Conservation (phyloP, 1,140 invertebrate species). For the Tetramorium parvispinum region DNA sequence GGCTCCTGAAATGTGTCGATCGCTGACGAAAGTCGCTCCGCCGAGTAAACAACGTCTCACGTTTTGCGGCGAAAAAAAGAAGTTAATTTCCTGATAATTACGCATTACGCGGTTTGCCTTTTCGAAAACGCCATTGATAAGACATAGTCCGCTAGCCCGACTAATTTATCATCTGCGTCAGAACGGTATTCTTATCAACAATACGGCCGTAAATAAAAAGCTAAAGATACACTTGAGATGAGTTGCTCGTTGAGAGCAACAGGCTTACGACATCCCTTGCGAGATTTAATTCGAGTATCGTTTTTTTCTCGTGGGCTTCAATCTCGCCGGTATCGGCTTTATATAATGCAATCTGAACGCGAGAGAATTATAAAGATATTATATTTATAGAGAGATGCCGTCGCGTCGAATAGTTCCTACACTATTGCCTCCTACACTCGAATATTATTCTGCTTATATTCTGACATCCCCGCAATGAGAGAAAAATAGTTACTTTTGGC, state of each 20-base stretch:
- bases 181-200: background rate
- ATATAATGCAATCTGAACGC: background rate
- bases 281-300: constrained; percentile 17
- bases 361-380: background rate
- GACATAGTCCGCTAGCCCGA: background rate
- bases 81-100: constrained; percentile 11
- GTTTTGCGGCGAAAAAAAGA: too few relatives aligned
- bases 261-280: background rate
- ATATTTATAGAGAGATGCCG: background rate
- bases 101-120: background rate
- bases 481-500: too few relatives aligned
- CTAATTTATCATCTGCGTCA: background rate
- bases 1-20: constrained; percentile 15
- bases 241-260: background rate
- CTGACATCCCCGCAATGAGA: background rate
- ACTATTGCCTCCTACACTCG: too few relatives aligned
- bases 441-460: background rate
- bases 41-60: constrained; percentile 2
- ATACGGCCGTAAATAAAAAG: background rate
- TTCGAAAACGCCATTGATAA: background rate
- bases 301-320: background rate
- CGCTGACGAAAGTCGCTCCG: constrained; percentile 14
- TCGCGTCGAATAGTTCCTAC: background rate
- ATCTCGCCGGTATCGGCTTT: background rate
- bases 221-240: background rate